Percentiles rank a stretch among this genome's conserved stretches.
Evolutionary conservation across 2,888 invertebrate species (phyloP).

Genomic region (Yponomeuta malinellus): DNA sequence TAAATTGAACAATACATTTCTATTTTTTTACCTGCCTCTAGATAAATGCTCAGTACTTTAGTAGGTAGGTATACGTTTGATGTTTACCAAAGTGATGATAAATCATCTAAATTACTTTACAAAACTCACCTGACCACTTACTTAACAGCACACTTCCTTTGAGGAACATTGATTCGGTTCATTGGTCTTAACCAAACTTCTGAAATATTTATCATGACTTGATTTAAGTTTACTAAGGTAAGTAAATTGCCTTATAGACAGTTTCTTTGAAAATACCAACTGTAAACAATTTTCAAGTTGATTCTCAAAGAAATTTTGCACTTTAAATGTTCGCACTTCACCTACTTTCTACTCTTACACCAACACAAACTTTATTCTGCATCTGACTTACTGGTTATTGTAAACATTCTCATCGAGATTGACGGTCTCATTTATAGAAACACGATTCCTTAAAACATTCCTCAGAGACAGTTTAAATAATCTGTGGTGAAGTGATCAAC

Average conservation of each 20-base stretch:
- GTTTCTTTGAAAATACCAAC: neutral
- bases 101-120: neutral
- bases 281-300: neutral
- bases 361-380: neutral
- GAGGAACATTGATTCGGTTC: neutral
- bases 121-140: neutral
- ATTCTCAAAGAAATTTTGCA: neutral
- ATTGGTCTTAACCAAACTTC: neutral
- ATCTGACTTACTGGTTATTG: neutral
- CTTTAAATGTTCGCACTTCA: neutral
- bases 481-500: too few species aligned
- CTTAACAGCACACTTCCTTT: neutral
- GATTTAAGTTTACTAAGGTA: neutral
- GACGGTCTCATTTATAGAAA: neutral
- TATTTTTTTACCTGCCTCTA: neutral
- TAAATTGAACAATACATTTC: neutral
- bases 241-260: neutral
- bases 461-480: too few species aligned
- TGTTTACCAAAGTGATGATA: neutral
- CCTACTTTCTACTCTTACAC: neutral
- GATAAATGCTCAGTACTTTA: neutral
- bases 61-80: neutral
- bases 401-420: neutral
- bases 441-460: neutral
- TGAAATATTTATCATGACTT: conserved; percentile 1